phyloP scores from a whole-genome alignment of 2,797 vertebrate genomes.

The Trichosurus vulpecula region DNA sequence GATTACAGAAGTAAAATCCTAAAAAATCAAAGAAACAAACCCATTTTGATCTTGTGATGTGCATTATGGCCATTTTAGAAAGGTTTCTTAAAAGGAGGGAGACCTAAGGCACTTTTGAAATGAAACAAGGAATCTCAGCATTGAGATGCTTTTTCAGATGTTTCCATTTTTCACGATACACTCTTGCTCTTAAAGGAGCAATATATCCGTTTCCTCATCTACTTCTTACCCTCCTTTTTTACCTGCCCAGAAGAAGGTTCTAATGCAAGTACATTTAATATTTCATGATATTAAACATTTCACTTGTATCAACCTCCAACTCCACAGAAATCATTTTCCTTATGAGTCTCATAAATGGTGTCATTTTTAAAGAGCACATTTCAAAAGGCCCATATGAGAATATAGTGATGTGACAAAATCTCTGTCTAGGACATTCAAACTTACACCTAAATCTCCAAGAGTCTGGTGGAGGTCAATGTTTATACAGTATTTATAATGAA shows the following conservation, averaged over 20 bases:
- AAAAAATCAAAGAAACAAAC: neutral
- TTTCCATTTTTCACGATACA: conserved; percentile 10
- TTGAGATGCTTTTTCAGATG: neutral
- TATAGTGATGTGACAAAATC: conserved; percentile 69
- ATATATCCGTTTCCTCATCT: conserved; percentile 21
- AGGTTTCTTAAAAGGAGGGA: neutral
- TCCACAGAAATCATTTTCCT: conserved; percentile 73
- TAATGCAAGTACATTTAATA: conserved; percentile 54
- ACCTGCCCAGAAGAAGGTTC: conserved; percentile 21
- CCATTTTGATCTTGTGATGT: neutral
- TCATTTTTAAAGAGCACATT: conserved; percentile 77
- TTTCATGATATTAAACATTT: conserved; percentile 62
- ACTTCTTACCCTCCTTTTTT: conserved; percentile 39
- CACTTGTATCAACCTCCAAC: conserved; percentile 64
- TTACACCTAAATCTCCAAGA: conserved; percentile 71
- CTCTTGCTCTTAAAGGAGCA: neutral
- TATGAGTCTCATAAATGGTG: conserved; percentile 74
- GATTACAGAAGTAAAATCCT: no score
- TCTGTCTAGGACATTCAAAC: conserved; percentile 64
- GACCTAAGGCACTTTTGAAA: neutral
- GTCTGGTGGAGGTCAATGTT: conserved; percentile 67
- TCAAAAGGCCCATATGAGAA: conserved; percentile 68
- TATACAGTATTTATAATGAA: conserved; percentile 75
- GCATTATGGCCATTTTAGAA: neutral
- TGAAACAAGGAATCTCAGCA: conserved; percentile 6